These are phyloP conservation scores for Myripristis murdjan DNA, from an alignment of 2,797 vertebrate species.

Conservation along the genomic window DNA sequence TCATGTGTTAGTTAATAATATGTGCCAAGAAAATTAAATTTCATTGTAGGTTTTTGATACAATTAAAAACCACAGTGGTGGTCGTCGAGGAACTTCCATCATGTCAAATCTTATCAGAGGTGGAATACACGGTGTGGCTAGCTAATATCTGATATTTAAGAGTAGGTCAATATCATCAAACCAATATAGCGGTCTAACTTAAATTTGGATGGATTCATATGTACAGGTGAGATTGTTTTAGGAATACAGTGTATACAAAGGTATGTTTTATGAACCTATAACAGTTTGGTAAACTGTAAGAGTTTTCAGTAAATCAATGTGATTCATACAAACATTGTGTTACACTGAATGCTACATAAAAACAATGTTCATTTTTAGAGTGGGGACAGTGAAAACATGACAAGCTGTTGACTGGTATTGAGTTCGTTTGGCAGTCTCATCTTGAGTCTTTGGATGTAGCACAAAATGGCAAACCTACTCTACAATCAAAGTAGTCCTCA, in stretches of 20 bases:
- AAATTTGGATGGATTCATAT: not conserved
- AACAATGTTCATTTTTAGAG: conserved; percentile 13
- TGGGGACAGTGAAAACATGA: conserved; percentile 29
- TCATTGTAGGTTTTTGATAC: no score
- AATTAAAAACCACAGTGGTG: no score
- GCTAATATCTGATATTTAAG: no score
- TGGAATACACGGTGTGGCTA: no score
- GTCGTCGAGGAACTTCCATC: no score
- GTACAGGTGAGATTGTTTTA: not conserved
- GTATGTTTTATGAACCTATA: no score
- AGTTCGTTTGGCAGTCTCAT: conserved; percentile 31
- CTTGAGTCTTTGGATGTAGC: conserved; percentile 28
- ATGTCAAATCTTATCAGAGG: no score
- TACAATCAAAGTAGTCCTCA: conserved; percentile 42
- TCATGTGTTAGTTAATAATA: no score
- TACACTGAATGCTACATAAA: not conserved
- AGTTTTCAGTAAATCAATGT: not conserved
- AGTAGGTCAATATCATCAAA: no score
- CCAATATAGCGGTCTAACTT: no score
- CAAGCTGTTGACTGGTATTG: conserved; percentile 38
- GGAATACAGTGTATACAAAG: not conserved
- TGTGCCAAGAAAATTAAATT: no score
- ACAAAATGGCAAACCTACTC: conserved; percentile 33
- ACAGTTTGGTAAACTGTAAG: not conserved
- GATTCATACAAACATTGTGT: not conserved